Conservation (phyloP, 2,888 invertebrate species). For the Nomada ferruginata region DNA sequence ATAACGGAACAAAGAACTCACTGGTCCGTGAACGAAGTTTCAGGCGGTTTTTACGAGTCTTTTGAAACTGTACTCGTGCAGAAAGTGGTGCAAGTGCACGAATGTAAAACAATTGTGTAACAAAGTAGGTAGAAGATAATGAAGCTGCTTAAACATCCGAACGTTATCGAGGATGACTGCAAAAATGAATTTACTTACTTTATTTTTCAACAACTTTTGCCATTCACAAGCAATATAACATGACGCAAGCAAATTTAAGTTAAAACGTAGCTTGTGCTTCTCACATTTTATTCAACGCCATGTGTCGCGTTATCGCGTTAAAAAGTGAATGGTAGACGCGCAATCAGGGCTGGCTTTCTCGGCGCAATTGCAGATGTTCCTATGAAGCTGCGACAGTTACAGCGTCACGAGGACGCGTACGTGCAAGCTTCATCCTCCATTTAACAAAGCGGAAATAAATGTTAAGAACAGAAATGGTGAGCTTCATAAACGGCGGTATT, state of each 20-base stretch:
- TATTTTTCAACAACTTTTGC: too few species aligned
- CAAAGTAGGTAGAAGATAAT: too few species aligned
- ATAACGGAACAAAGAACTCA: not conserved
- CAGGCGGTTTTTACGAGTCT: not conserved
- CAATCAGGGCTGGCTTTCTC: not conserved
- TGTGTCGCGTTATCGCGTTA: not conserved
- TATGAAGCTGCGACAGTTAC: not conserved
- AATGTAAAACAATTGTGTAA: too few species aligned
- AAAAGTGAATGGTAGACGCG: not conserved
- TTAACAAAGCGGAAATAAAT: conserved; percentile 11
- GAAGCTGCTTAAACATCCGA: too few species aligned
- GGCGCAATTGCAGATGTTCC: not conserved
- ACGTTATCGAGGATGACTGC: too few species aligned
- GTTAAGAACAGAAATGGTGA: not conserved
- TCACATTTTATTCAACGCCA: not conserved
- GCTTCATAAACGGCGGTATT: not conserved
- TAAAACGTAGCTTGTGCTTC: not conserved
- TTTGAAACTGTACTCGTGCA: not conserved
- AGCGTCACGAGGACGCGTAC: not conserved
- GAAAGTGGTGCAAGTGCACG: not conserved
- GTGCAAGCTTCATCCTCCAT: not conserved
- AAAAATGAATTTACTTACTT: too few species aligned
- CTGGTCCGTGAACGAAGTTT: not conserved
- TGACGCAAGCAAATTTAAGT: too few species aligned
- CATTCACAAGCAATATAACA: too few species aligned